Evolutionary conservation across 64 coral and sea anemone species (phyloP), one percentile per base, ranked within the genome.

Genomic region (Actinia equina): DNA sequence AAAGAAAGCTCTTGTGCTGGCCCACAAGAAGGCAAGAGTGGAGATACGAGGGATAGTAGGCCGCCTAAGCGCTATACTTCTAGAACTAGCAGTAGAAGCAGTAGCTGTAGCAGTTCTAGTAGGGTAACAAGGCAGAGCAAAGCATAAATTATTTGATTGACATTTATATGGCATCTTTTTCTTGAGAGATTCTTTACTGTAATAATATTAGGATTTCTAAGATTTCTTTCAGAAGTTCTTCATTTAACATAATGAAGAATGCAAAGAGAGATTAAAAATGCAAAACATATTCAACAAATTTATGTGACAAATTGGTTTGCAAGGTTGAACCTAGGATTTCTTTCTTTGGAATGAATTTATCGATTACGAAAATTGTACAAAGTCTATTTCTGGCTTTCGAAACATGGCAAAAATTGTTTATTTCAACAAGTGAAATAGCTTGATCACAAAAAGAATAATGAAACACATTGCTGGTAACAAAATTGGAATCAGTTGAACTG

Each of bases 61-160:
- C 84, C 61, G 43, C 82, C 85, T n/a, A 90, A 86, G 60, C 85
- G 63, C 27, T 87, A 83, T 77, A 56, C 88, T 43, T 90, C 94
- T 19, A 76, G 89, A 63, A 89, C 94, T 45, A 96, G 94, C 64
- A 96, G 94, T 46, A 82, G 91, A 83, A 93, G 88, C 80, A 96
- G 88, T 23, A 96, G 88, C 62, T 96, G 94, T 71, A 93, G 94
- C 82, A 96, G 94, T 71, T 86, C 89, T 59, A 65, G 80, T 54
- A 80, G 85, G 79, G 51, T 83, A 42, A 92, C 89, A 9, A 92
- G 94, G 58, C 80, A 80, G 71, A 89, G 54, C 56, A 93, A 90
- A 71, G 5, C 83, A 85, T 52, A 59, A 74, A 65, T 23, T 65
- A 65, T 65, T 41, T 30, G 13, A 30, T 4, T 30, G 41, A 10